Evolutionary conservation across 2,113 vertebrate species (phyloP).

Genomic region (Bolborhynchus lineola): DNA sequence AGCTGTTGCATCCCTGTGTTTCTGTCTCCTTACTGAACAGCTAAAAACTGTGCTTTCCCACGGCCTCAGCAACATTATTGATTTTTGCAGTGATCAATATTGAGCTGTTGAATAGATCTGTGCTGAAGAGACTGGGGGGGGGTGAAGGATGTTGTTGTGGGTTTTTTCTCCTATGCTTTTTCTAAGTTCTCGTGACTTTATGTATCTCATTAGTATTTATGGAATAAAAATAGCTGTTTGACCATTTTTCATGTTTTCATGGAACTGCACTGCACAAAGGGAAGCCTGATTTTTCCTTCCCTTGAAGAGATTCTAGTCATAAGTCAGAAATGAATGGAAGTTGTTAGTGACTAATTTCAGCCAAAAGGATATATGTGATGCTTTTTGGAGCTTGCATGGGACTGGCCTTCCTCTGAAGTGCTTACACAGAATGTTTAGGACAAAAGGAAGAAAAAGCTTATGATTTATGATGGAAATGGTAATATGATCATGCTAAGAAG

Average conservation of each 20-base stretch:
- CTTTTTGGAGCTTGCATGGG: neutral
- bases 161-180: neutral
- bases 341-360: neutral
- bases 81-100: neutral
- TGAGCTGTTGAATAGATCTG: neutral
- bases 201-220: neutral
- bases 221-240: neutral
- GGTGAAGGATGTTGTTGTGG: fast-evolving
- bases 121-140: neutral
- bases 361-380: neutral
- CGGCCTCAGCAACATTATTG: neutral
- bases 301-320: neutral
- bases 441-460: neutral
- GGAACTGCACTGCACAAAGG: neutral
- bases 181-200: neutral
- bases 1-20: neutral
- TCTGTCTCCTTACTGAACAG: neutral
- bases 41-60: neutral
- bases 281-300: neutral
- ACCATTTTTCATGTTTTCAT: neutral
- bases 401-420: neutral
- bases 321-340: neutral
- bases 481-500: neutral
- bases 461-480: neutral
- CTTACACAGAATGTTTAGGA: neutral